phyloP scores from a whole-genome alignment of 2,797 vertebrate genomes.

The Echiichthys vipera region DNA sequence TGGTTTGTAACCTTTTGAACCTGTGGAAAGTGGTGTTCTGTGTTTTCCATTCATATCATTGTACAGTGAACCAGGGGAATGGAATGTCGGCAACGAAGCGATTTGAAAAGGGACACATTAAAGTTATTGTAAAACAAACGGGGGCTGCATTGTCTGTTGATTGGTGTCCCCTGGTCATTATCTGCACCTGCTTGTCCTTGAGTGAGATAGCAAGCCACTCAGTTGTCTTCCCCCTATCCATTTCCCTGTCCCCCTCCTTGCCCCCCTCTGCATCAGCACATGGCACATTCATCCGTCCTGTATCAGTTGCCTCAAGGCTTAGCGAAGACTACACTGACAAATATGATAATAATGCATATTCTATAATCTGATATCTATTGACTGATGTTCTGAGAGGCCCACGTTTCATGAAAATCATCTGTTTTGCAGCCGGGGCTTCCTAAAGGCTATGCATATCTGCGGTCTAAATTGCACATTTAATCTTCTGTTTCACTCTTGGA shows the following conservation, averaged over 20 bases:
- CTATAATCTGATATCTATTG: slow-evolving; percentile 74
- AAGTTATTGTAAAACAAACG: slow-evolving; percentile 52
- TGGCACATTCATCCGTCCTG: slow-evolving; percentile 60
- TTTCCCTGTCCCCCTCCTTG: slow-evolving; percentile 46
- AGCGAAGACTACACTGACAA: slow-evolving; percentile 57
- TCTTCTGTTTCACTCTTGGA: slow-evolving; percentile 60
- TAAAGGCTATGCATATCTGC: slow-evolving; percentile 63
- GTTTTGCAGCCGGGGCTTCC: slow-evolving; percentile 54
- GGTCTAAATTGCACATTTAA: slow-evolving; percentile 70
- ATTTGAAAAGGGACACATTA: slow-evolving; percentile 67
- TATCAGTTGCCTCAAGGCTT: slow-evolving; percentile 63
- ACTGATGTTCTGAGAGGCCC: slow-evolving; percentile 60
- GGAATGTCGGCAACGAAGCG: slow-evolving; percentile 71
- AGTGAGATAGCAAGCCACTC: slow-evolving; percentile 49
- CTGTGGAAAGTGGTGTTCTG: slow-evolving; percentile 76
- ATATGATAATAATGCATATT: slow-evolving; percentile 76
- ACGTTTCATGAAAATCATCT: slow-evolving; percentile 70
- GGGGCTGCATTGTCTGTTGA: slow-evolving; percentile 49
- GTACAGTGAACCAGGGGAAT: slow-evolving; percentile 54
- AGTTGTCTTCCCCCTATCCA: slow-evolving; percentile 47
- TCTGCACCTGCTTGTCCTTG: slow-evolving; percentile 82
- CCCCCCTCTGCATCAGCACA: slow-evolving; percentile 38
- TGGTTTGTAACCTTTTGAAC: slow-evolving; percentile 95
- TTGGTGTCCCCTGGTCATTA: slow-evolving; percentile 57
- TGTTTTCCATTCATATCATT: slow-evolving; percentile 77